A percentile compares a stretch with the other conserved stretches of the same genome.
Evolutionary conservation across 2,113 vertebrate genomes (phyloP).

Genomic region (Halcyon malimbica): DNA sequence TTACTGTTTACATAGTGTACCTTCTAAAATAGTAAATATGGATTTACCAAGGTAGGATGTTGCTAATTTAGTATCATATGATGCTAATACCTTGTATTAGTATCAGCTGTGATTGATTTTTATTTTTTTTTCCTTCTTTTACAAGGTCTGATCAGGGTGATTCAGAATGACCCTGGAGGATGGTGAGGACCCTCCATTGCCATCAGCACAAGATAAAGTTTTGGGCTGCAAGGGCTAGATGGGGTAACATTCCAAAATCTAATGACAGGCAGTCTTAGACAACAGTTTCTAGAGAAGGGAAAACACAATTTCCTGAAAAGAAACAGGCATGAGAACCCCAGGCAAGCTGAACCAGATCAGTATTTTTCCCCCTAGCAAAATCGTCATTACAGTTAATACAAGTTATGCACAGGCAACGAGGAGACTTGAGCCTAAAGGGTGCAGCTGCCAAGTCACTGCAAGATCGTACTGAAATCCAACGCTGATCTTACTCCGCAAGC

Average conservation of each 20-base stretch:
- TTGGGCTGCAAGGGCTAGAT: neutral
- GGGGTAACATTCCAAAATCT: neutral
- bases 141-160: neutral
- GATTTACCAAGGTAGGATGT: neutral
- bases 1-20: neutral
- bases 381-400: neutral
- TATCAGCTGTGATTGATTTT: neutral
- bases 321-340: neutral
- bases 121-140: neutral
- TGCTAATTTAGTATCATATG: neutral
- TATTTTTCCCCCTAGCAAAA: neutral
- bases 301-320: conserved; percentile 2
- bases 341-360: neutral
- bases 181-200: neutral
- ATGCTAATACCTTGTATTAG: neutral
- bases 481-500: neutral
- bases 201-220: neutral
- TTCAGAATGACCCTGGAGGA: neutral
- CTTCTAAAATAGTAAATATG: neutral
- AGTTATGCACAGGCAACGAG: rapidly evolving
- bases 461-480: neutral
- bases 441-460: neutral
- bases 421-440: neutral
- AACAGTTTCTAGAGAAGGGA: neutral
- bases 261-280: neutral